These are phyloP conservation scores for Rhopalosiphum nymphaeae DNA, from an alignment of 2,888 invertebrate species.

Conservation along the genomic window DNA sequence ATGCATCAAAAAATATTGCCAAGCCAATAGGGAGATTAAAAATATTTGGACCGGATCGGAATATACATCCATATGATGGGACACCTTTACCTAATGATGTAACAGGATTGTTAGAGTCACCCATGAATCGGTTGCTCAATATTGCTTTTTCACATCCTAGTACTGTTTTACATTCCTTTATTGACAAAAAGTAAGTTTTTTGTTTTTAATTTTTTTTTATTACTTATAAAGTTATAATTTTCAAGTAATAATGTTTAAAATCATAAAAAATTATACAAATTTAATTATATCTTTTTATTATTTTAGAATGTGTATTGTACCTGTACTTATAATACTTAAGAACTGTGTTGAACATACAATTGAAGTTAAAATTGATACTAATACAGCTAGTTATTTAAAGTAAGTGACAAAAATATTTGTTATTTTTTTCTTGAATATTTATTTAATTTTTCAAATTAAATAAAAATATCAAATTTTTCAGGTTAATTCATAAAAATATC, in stretches of 20 bases:
- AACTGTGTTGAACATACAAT: slow-evolving; percentile 77
- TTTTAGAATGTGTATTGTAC: slow-evolving; percentile 76
- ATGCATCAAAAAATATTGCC: slow-evolving; percentile 40
- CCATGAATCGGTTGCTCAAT: slow-evolving; percentile 61
- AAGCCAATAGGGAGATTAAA: slow-evolving; percentile 50
- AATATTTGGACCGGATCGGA: slow-evolving; percentile 64
- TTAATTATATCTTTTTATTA: slow-evolving; percentile 25
- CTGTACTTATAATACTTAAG: slow-evolving; percentile 78
- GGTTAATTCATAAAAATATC: neutral
- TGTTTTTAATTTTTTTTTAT: neutral
- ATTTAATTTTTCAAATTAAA: neutral
- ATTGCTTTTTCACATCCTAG: slow-evolving; percentile 58
- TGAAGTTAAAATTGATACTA: slow-evolving; percentile 76
- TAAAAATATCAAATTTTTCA: neutral
- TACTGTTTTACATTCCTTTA: slow-evolving; percentile 57
- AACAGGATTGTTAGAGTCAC: slow-evolving; percentile 54
- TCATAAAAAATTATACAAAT: neutral
- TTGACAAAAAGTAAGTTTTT: slow-evolving; percentile 51
- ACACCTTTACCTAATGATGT: slow-evolving; percentile 48
- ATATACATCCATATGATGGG: slow-evolving; percentile 62
- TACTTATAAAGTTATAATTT: neutral
- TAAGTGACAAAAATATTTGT: slow-evolving; percentile 62
- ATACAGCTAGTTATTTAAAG: slow-evolving; percentile 76
- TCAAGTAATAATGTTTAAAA: neutral
- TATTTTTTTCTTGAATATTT: neutral